Evolutionary conservation across 2,113 vertebrate species (phyloP).

Genomic region (Engystomops pustulosus): DNA sequence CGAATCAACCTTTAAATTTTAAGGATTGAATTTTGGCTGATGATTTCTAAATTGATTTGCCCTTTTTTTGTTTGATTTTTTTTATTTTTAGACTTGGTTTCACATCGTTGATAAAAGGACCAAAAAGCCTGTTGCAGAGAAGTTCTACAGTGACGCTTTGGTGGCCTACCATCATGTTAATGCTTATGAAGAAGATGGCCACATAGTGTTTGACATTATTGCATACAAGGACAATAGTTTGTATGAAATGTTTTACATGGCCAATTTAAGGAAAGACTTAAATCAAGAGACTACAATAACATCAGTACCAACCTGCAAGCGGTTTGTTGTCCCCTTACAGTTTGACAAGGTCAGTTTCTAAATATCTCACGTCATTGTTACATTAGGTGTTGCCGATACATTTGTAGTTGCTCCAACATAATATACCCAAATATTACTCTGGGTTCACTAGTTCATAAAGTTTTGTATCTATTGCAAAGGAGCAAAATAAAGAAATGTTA

Average conservation of each 20-base stretch:
- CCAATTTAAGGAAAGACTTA: conserved; percentile 71
- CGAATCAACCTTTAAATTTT: too few relatives aligned
- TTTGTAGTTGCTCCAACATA: too few relatives aligned
- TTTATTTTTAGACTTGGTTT: conserved; percentile 82
- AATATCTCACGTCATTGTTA: background rate
- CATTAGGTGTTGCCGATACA: background rate
- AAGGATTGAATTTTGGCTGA: background rate
- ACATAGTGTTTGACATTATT: conserved; percentile 87
- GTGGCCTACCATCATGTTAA: conserved; percentile 91
- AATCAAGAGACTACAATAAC: conserved; percentile 62
- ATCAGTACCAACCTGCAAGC: conserved; percentile 74
- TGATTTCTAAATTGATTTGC: too few relatives aligned
- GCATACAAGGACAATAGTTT: conserved; percentile 83
- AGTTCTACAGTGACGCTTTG: conserved; percentile 80
- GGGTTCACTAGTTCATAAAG: too few relatives aligned
- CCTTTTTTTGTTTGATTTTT: background rate
- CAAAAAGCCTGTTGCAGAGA: conserved; percentile 76
- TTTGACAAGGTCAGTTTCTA: conserved; percentile 77
- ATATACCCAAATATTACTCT: too few relatives aligned
- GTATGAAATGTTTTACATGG: conserved; percentile 90
- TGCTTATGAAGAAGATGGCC: conserved; percentile 86
- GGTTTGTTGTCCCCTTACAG: conserved; percentile 84
- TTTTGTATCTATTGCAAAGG: too few relatives aligned
- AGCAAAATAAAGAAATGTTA: too few relatives aligned
- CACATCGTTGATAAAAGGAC: conserved; percentile 88